Conservation (phyloP, 2,888 invertebrate species). For the Cantharis rustica region DNA sequence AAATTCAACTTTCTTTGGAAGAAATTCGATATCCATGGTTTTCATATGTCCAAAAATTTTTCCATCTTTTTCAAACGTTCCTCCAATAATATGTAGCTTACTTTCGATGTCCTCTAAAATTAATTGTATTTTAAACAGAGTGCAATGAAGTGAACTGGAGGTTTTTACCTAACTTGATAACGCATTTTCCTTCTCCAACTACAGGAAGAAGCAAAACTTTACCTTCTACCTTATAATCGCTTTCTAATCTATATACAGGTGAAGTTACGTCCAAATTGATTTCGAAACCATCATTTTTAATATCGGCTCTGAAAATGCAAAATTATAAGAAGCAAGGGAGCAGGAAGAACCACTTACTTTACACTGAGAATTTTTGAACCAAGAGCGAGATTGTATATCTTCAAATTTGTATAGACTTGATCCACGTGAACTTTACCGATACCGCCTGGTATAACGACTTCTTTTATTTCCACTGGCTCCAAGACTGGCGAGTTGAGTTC, state of each 20-base stretch:
- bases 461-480: slow-evolving; percentile 55
- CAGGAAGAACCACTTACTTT: no score
- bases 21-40: slow-evolving; percentile 66
- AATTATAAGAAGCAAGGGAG: no score
- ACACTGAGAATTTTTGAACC: slow-evolving; percentile 42
- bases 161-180: slow-evolving; percentile 64
- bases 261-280: slow-evolving; percentile 58
- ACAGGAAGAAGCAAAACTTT: slow-evolving; percentile 67
- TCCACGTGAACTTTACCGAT: slow-evolving; percentile 66
- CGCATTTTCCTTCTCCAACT: slow-evolving; percentile 67
- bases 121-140: not conserved
- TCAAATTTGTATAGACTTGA: slow-evolving; percentile 70
- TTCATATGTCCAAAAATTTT: slow-evolving; percentile 67
- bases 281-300: not conserved
- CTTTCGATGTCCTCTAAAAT: not conserved
- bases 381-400: slow-evolving; percentile 64
- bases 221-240: slow-evolving; percentile 70
- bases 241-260: slow-evolving; percentile 65
- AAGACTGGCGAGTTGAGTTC: slow-evolving; percentile 63
- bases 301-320: not conserved
- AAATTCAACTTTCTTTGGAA: slow-evolving; percentile 64
- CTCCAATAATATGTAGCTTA: slow-evolving; percentile 62
- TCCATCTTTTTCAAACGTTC: slow-evolving; percentile 60
- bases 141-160: not conserved
- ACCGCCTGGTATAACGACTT: slow-evolving; percentile 56